phyloP scores from a whole-genome alignment of 1,140 invertebrate species.

The Heliconius melpomene region DNA sequence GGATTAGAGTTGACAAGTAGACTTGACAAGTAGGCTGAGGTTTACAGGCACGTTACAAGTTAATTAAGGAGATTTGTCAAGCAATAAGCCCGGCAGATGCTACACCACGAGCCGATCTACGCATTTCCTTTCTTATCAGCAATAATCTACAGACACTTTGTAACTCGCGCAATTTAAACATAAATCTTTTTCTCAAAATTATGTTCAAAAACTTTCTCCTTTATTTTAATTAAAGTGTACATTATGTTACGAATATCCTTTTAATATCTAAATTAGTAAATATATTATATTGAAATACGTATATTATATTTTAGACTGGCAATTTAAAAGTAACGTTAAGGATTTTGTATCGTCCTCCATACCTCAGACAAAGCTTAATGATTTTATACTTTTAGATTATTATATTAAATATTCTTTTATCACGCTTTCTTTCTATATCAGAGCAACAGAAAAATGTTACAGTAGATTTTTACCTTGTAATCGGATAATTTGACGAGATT shows the following conservation, averaged over 20 bases:
- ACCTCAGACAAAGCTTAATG: background rate
- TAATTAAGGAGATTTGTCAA: constrained; percentile 63
- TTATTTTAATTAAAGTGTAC: background rate
- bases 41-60: constrained; percentile 49
- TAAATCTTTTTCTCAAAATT: constrained; percentile 1
- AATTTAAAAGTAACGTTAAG: background rate
- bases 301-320: no score
- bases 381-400: background rate
- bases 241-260: background rate
- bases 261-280: background rate
- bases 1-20: constrained; percentile 41
- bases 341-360: no score
- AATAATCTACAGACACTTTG: background rate
- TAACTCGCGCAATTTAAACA: background rate
- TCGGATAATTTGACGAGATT: no score
- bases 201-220: background rate
- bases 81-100: constrained; percentile 44
- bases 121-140: constrained; percentile 15
- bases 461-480: no score
- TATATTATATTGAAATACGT: no score
- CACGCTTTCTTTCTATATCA: background rate
- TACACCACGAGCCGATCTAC: constrained; percentile 18
- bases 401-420: background rate
- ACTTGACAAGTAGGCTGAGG: constrained; percentile 39
- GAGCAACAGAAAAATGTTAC: background rate